A percentile compares a stretch with the other conserved stretches of the same genome.
Conservation (phyloP, 2,888 invertebrate genomes). For the Diarsia mendica region DNA sequence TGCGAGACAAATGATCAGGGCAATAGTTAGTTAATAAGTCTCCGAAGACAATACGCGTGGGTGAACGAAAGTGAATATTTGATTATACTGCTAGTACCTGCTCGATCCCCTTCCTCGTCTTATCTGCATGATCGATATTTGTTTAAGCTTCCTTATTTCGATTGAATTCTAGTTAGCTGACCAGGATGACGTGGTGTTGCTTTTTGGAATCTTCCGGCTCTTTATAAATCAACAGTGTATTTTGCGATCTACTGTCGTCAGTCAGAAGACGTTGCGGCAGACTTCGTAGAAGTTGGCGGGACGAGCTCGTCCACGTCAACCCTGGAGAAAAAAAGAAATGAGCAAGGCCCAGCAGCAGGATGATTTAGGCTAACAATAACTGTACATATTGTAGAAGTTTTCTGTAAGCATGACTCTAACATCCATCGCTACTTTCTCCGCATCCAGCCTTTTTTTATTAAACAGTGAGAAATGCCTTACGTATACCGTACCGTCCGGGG, state of each 20-base stretch:
- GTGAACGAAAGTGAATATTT: conserved; percentile 82
- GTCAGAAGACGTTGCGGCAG: neutral
- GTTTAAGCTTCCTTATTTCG: conserved; percentile 59
- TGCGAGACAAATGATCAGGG: conserved; percentile 74
- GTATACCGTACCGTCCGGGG: no score
- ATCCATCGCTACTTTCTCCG: neutral
- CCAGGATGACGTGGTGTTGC: conserved; percentile 8
- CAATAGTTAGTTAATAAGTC: conserved; percentile 77
- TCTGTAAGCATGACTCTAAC: neutral
- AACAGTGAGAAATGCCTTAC: no score
- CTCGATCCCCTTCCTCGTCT: conserved; percentile 56
- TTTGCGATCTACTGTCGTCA: neutral
- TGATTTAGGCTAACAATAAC: neutral
- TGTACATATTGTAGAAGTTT: neutral
- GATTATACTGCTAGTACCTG: conserved; percentile 69
- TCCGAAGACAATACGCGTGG: conserved; percentile 78
- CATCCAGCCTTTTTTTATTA: no score
- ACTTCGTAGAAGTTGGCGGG: neutral
- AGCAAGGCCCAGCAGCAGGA: neutral
- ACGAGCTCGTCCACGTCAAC: neutral
- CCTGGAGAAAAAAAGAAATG: neutral
- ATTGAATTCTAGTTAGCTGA: conserved; percentile 57
- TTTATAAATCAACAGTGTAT: conserved; percentile 11
- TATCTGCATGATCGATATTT: conserved; percentile 67
- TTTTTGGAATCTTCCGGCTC: conserved; percentile 5